A percentile compares a stretch with the other conserved stretches of the same genome.
Evolutionary conservation across 2,888 invertebrate species (phyloP).

Genomic region (Lydus trimaculatus): DNA sequence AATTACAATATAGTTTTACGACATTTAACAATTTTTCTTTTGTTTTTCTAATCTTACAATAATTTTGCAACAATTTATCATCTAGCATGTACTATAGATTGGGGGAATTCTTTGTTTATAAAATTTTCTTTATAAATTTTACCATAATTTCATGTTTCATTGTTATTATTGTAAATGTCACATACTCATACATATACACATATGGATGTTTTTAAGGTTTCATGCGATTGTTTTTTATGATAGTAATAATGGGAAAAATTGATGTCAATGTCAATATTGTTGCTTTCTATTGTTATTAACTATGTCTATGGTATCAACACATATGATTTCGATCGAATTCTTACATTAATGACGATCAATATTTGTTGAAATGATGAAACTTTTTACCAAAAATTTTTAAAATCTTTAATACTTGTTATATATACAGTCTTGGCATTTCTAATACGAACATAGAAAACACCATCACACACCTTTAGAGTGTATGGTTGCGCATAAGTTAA

Average conservation of each 20-base stretch:
- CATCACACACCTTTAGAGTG: no score
- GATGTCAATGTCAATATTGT: conserved; percentile 8
- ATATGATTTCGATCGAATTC: background rate
- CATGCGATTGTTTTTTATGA: background rate
- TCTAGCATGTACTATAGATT: no score
- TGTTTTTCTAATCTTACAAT: no score
- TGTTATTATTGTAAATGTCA: background rate
- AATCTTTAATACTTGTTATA: no score
- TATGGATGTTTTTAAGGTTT: background rate
- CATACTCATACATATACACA: background rate
- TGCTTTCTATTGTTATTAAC: background rate
- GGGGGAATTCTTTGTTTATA: background rate
- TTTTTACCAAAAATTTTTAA: no score
- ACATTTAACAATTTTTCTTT: no score
- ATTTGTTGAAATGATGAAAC: no score
- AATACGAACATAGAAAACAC: no score
- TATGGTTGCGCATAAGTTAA: no score
- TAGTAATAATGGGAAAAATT: background rate
- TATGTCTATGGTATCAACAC: background rate
- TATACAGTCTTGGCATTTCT: no score
- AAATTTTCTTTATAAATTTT: background rate
- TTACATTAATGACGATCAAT: background rate
- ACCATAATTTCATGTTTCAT: background rate
- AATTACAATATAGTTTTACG: no score
- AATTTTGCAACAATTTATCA: no score